A percentile compares a stretch with the other conserved stretches of the same genome.
Evolutionary conservation across 2,113 vertebrate genomes (phyloP).

Genomic region (Ramphastos sulfuratus): DNA sequence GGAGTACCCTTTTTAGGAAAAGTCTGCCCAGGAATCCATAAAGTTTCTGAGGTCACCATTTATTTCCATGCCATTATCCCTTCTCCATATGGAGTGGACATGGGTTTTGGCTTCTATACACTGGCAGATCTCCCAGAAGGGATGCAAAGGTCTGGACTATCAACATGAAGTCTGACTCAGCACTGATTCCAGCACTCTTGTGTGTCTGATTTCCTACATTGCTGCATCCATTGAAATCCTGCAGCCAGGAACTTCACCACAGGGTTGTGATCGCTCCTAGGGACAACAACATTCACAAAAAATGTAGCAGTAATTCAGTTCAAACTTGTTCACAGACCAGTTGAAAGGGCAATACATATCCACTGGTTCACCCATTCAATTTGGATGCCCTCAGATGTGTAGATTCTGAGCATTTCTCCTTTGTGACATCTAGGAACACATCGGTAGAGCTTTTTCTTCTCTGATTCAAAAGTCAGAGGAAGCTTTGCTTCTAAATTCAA

Average conservation of each 20-base stretch:
- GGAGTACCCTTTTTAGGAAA: constrained; percentile 16
- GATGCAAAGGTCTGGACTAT: constrained; percentile 48
- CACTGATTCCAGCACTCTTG: constrained; percentile 27
- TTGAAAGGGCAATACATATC: not conserved
- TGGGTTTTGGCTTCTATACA: constrained; percentile 42
- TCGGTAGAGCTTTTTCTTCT: not conserved
- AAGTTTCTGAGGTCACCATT: constrained; percentile 45
- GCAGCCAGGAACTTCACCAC: not conserved
- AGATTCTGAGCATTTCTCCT: not conserved
- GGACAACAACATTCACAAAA: constrained; percentile 17
- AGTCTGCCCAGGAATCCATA: not conserved
- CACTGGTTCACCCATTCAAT: not conserved
- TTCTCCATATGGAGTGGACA: constrained; percentile 59
- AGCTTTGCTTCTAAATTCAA: not conserved
- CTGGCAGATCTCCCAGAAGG: constrained; percentile 60
- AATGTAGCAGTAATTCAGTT: not conserved
- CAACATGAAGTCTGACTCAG: constrained; percentile 65
- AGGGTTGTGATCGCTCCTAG: not conserved
- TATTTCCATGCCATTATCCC: constrained; percentile 25
- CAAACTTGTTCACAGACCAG: not conserved
- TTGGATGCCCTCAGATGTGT: not conserved
- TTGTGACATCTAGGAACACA: not conserved
- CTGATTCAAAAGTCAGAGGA: not conserved
- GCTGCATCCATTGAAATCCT: constrained; percentile 21
- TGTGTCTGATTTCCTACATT: constrained; percentile 27